Conservation (phyloP, 92 coral and sea anemone species). For the Montipora capitata region DNA sequence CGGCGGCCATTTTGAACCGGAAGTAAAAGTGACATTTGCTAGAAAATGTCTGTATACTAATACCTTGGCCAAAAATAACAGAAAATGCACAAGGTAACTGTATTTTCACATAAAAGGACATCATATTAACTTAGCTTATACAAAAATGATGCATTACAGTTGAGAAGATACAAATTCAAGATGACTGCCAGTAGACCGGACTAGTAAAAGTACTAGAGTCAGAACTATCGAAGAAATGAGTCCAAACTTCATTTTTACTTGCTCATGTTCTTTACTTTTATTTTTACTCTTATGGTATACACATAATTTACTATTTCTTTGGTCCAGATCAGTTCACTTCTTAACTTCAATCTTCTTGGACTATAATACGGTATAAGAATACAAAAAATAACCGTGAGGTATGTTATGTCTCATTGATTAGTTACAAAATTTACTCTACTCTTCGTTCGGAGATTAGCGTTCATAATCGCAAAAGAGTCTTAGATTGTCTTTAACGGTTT, state of each 20-base stretch:
- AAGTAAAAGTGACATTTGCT: too few species aligned
- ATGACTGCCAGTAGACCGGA: neutral
- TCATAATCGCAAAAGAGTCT: neutral
- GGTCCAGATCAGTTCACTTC: conserved; percentile 7
- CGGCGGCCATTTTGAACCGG: neutral
- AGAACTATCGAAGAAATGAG: neutral
- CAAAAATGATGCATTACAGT: neutral
- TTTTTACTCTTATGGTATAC: neutral
- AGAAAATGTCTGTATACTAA: neutral
- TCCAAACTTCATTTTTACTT: too few species aligned
- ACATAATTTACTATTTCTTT: neutral
- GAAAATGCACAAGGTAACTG: conserved; percentile 3
- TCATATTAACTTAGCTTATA: neutral
- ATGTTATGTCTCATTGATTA: neutral
- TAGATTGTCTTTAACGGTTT: neutral
- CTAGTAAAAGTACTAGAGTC: neutral
- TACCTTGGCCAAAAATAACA: neutral
- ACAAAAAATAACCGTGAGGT: neutral
- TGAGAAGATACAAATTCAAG: neutral
- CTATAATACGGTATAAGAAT: conserved; percentile 1
- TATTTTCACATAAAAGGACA: conserved; percentile 9
- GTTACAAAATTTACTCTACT: neutral
- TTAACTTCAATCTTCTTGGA: conserved; percentile 6
- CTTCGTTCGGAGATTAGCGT: conserved; percentile 6
- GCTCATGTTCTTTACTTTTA: neutral